Evolutionary conservation across 2,113 vertebrate species (phyloP).

Genomic region (Ciconia boyciana): DNA sequence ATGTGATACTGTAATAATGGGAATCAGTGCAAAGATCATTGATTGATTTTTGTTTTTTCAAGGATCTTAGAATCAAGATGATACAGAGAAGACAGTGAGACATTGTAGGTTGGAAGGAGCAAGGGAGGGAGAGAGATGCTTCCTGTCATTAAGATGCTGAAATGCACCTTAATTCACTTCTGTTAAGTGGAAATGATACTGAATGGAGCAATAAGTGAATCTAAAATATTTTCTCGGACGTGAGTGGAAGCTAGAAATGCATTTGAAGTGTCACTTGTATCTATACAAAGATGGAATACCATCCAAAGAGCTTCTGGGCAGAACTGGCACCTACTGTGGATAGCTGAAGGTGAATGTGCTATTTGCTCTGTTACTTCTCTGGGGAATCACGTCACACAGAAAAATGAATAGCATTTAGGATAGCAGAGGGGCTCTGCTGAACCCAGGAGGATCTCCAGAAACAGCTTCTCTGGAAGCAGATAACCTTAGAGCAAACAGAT

Average conservation of each 20-base stretch:
- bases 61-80: not conserved
- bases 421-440: not conserved
- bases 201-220: not conserved
- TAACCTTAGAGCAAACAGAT: not conserved
- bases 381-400: not conserved
- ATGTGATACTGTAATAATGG: not conserved
- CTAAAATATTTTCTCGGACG: not conserved
- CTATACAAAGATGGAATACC: not conserved
- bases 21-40: not conserved
- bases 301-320: not conserved
- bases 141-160: not conserved
- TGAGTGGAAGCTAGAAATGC: not conserved
- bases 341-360: not conserved
- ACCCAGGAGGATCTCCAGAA: not conserved
- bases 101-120: not conserved
- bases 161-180: not conserved
- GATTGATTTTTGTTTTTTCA: not conserved
- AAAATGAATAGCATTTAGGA: not conserved
- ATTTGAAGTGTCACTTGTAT: not conserved
- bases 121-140: not conserved
- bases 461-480: not conserved
- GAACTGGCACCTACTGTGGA: not conserved
- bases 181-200: not conserved
- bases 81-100: not conserved
- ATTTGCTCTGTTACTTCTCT: not conserved